Conservation (phyloP, 2,113 vertebrate species). For the Catagonus wagneri region DNA sequence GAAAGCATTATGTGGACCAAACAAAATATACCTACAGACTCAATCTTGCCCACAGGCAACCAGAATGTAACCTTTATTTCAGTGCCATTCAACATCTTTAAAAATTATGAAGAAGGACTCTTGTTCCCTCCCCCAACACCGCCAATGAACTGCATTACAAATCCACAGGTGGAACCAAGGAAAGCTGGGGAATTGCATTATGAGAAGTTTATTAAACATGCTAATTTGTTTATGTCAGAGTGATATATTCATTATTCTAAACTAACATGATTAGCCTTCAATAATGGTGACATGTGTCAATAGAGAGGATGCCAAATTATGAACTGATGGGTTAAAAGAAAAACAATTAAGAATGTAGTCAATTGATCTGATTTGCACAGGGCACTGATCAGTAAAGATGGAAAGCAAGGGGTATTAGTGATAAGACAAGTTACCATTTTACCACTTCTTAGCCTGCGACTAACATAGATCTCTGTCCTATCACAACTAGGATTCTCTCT, state of each 20-base stretch:
- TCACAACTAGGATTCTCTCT: neutral
- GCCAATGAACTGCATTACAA: neutral
- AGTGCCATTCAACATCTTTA: neutral
- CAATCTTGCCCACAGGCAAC: neutral
- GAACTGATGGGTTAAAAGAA: constrained; percentile 33
- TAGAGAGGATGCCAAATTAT: constrained; percentile 47
- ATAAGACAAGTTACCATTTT: neutral
- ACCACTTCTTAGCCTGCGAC: neutral
- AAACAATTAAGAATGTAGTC: constrained; percentile 28
- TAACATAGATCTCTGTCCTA: neutral
- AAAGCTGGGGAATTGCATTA: neutral
- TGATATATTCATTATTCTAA: constrained; percentile 62
- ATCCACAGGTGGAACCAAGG: neutral
- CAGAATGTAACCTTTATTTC: constrained; percentile 5
- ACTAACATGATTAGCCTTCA: constrained; percentile 53
- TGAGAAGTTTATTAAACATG: constrained; percentile 49
- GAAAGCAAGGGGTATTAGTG: neutral
- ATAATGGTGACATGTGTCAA: constrained; percentile 46
- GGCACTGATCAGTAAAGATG: neutral
- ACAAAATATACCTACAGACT: constrained; percentile 13
- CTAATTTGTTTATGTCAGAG: constrained; percentile 64
- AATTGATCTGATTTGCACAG: constrained; percentile 51
- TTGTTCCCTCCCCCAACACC: neutral
- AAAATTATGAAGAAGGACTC: neutral
- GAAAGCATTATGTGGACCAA: neutral